Evolutionary conservation across 1,140 invertebrate species (phyloP).

Genomic region (Ostrea denselamellosa): DNA sequence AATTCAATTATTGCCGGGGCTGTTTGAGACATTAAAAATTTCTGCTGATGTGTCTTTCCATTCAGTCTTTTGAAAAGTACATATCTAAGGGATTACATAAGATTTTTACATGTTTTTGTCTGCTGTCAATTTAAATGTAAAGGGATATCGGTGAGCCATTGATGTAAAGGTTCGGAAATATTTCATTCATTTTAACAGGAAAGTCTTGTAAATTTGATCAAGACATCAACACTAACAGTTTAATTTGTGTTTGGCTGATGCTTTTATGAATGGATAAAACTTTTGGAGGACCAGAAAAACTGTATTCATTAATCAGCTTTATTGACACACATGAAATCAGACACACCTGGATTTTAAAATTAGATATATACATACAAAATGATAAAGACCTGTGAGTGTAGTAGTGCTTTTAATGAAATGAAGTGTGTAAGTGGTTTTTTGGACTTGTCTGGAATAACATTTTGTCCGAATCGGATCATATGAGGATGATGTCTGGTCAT

Average conservation of each 20-base stretch:
- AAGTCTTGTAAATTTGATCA: conserved; percentile 4
- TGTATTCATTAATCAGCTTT: conserved; percentile 6
- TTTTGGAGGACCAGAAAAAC: neutral
- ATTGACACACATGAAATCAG: conserved; percentile 20
- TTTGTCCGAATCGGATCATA: conserved; percentile 5
- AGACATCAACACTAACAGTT: conserved; percentile 12
- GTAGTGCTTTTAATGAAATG: neutral
- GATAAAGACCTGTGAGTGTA: conserved; percentile 5
- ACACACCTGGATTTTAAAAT: conserved; percentile 35
- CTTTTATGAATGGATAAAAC: neutral
- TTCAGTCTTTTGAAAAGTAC: conserved; percentile 31
- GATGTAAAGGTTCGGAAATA: neutral
- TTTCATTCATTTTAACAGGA: conserved; percentile 32
- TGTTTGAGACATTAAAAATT: neutral
- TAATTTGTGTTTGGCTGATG: neutral
- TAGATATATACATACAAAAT: conserved; percentile 31
- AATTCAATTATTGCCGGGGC: neutral
- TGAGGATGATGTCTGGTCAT: conserved; percentile 18
- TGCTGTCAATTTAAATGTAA: conserved; percentile 34
- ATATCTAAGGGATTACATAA: conserved; percentile 37
- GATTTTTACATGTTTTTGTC: conserved; percentile 36
- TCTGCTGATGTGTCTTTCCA: neutral
- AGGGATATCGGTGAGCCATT: conserved; percentile 8
- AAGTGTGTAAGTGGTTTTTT: neutral
- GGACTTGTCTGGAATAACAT: conserved; percentile 23